A percentile compares a stretch with the other conserved stretches of the same genome.
These are phyloP conservation scores for Dinomys branickii DNA, from an alignment of 2,113 vertebrate genomes.

Conservation along the genomic window DNA sequence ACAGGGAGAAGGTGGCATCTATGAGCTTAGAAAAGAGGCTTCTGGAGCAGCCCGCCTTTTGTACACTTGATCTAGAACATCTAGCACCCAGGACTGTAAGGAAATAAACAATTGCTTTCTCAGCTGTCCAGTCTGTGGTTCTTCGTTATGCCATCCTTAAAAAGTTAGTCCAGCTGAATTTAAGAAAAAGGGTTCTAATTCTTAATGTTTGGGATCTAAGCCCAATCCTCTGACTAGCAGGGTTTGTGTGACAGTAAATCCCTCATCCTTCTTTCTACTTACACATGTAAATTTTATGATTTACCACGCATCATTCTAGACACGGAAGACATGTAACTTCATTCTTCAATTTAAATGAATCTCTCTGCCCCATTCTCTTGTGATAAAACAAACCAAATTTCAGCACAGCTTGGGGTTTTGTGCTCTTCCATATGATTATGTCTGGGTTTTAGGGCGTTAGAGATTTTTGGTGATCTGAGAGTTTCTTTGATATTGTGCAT, in stretches of 20 bases:
- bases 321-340: neutral
- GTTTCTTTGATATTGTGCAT: neutral
- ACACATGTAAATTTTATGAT: neutral
- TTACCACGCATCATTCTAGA: neutral
- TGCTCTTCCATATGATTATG: neutral
- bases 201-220: neutral
- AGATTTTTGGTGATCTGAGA: neutral
- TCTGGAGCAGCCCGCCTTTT: neutral
- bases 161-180: neutral
- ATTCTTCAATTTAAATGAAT: neutral
- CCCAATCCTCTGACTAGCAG: neutral
- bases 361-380: neutral
- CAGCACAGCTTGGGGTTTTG: neutral
- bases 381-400: conserved; percentile 32
- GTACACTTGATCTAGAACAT: neutral
- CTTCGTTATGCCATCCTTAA: neutral
- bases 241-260: neutral
- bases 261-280: neutral
- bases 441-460: neutral
- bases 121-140: neutral
- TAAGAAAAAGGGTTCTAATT: neutral
- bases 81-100: neutral
- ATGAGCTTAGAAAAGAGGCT: neutral
- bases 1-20: neutral
- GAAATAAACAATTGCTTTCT: neutral